These are phyloP conservation scores for Odontocolon sp. DNA, from an alignment of 2,888 invertebrate genomes.

Conservation along the genomic window DNA sequence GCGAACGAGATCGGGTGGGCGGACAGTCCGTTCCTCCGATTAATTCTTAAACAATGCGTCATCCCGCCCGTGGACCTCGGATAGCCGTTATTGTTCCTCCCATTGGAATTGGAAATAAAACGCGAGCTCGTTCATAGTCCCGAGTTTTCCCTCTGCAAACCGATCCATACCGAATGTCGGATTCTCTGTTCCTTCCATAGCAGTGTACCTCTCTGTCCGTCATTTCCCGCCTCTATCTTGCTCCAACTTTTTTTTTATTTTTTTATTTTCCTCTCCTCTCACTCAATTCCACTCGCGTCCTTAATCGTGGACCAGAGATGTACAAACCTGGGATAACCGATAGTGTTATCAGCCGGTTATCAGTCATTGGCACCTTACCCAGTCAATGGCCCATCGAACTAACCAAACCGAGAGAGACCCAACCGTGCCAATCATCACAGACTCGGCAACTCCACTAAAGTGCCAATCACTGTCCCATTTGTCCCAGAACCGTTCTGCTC, in stretches of 20 bases:
- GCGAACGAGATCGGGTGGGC: slow-evolving; percentile 31
- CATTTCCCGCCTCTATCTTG: slow-evolving; percentile 63
- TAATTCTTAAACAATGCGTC: slow-evolving; percentile 76
- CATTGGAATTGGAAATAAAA: slow-evolving; percentile 75
- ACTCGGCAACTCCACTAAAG: too few species aligned
- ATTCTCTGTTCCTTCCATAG: slow-evolving; percentile 34
- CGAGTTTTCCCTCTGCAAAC: slow-evolving; percentile 42
- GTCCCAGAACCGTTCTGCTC: background rate
- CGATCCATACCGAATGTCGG: slow-evolving; percentile 38
- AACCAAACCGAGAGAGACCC: too few species aligned
- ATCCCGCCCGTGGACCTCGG: slow-evolving; percentile 64
- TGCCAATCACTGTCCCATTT: too few species aligned
- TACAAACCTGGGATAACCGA: too few species aligned
- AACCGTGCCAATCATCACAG: too few species aligned
- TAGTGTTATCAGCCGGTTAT: too few species aligned
- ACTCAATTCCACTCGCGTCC: slow-evolving; percentile 62
- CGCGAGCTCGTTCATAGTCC: slow-evolving; percentile 61
- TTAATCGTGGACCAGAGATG: too few species aligned
- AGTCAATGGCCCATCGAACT: too few species aligned
- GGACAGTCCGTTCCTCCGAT: slow-evolving; percentile 66
- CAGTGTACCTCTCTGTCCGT: slow-evolving; percentile 59
- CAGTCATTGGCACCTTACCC: too few species aligned
- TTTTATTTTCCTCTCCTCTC: background rate
- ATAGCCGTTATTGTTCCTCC: slow-evolving; percentile 68
- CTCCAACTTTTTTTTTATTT: slow-evolving; percentile 46